A percentile compares a stretch with the other conserved stretches of the same genome.
These are phyloP conservation scores for Drosophila baimaii DNA, from an alignment of 1,140 invertebrate species.

Conservation along the genomic window DNA sequence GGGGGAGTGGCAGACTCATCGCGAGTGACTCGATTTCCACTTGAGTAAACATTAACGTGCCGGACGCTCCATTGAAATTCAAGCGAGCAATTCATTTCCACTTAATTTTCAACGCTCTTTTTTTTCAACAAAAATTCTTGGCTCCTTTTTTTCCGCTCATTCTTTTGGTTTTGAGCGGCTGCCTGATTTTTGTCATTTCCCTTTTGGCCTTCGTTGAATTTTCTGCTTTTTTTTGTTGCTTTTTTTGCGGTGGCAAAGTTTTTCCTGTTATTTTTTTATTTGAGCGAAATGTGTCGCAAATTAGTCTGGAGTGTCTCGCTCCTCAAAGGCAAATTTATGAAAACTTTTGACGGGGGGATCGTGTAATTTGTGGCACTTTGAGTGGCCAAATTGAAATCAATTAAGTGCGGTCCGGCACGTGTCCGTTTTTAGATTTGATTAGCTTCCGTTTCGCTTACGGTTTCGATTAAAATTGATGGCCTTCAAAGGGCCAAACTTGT, in stretches of 20 bases:
- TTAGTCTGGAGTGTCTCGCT: constrained; percentile 77
- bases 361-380: constrained; percentile 71
- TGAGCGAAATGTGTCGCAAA: constrained; percentile 71
- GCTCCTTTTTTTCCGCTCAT: constrained; percentile 32
- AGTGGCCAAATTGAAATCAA: constrained; percentile 78
- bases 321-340: constrained; percentile 73
- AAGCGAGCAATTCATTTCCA: constrained; percentile 83
- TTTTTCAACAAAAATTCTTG: constrained; percentile 23
- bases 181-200: constrained; percentile 50
- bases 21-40: constrained; percentile 79
- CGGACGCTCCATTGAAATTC: constrained; percentile 80
- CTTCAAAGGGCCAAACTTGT: constrained; percentile 12
- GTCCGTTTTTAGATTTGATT: constrained; percentile 66
- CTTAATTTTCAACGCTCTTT: constrained; percentile 80
- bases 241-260: constrained; percentile 49
- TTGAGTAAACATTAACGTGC: constrained; percentile 82
- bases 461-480: constrained; percentile 74
- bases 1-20: constrained; percentile 41
- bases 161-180: constrained; percentile 48
- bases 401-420: constrained; percentile 64
- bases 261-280: constrained; percentile 30
- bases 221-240: constrained; percentile 6
- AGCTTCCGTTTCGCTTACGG: constrained; percentile 45
- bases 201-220: constrained; percentile 22
- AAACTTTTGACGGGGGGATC: constrained; percentile 43